These are phyloP conservation scores for Syndactyla subalaris DNA, from an alignment of 2,797 vertebrate species.

Conservation along the genomic window DNA sequence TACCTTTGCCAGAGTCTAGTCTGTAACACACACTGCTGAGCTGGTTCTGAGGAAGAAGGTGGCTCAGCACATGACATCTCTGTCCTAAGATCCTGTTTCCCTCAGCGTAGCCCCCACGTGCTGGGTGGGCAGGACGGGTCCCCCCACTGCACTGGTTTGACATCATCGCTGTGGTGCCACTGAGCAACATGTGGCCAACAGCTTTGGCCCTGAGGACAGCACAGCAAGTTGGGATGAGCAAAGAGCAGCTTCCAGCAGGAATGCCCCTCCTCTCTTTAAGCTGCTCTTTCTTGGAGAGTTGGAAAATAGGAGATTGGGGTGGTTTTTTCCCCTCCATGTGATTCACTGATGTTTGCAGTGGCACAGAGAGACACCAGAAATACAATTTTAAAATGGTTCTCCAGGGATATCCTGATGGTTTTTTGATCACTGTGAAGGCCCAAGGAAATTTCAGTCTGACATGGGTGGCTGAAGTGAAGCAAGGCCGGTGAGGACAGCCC, in stretches of 20 bases:
- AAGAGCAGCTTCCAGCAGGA: neutral
- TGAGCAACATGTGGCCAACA: neutral
- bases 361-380: neutral
- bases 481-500: neutral
- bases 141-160: neutral
- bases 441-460: neutral
- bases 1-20: neutral
- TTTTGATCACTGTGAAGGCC: neutral
- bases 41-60: neutral
- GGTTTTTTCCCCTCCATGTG: neutral
- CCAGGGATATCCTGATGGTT: neutral
- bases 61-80: neutral
- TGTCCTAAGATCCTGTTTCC: neutral
- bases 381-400: neutral
- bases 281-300: neutral
- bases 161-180: neutral
- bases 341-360: neutral
- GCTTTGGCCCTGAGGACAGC: neutral
- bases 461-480: neutral
- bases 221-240: neutral
- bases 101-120: neutral
- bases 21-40: fast-evolving
- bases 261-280: neutral
- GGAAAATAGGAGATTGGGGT: neutral
- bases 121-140: neutral